A percentile compares a stretch with the other conserved stretches of the same genome.
Conservation (phyloP, 2,797 vertebrate species). For the Gymnocypris eckloni region DNA sequence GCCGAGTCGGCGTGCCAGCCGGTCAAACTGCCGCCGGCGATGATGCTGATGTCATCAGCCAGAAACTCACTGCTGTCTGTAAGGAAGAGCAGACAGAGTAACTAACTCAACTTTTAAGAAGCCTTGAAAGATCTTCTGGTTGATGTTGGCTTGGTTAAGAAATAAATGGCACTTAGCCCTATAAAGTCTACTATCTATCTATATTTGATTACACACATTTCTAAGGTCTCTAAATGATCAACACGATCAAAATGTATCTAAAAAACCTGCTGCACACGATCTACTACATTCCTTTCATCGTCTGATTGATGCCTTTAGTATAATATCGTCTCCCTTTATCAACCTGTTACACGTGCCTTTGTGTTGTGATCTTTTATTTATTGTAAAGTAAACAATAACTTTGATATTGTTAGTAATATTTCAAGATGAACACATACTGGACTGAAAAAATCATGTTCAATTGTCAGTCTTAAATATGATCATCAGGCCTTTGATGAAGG, state of each 20-base stretch:
- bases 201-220: not conserved
- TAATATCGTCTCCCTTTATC: not conserved
- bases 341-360: not conserved
- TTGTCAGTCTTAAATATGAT: not conserved
- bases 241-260: not conserved
- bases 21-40: slow-evolving; percentile 92
- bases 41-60: slow-evolving; percentile 94
- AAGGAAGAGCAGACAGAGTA: slow-evolving; percentile 8
- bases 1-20: slow-evolving; percentile 98
- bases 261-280: not conserved
- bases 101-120: not conserved
- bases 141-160: not conserved
- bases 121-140: not conserved
- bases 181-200: not conserved
- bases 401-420: not conserved
- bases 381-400: not conserved
- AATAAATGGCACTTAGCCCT: not conserved
- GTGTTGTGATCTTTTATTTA: not conserved
- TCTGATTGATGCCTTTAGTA: not conserved
- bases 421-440: not conserved
- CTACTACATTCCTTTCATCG: not conserved
- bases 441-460: not conserved
- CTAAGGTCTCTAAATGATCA: not conserved
- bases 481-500: not conserved
- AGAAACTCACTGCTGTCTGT: slow-evolving; percentile 95